Conservation (phyloP, 1,140 invertebrate species). For the Drosophila quadrilineata region DNA sequence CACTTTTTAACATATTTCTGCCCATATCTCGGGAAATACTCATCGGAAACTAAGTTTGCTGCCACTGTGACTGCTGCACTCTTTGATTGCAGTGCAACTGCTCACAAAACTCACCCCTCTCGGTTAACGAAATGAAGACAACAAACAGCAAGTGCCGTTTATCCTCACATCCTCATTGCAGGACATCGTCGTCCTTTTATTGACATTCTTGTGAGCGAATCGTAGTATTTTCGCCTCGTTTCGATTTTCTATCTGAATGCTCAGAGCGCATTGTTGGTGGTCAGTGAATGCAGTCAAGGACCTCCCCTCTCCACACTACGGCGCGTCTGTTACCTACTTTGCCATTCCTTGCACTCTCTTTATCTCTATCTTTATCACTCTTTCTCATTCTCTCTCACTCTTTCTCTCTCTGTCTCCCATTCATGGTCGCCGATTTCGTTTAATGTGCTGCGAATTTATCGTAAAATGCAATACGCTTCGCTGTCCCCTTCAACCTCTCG, state of each 20-base stretch:
- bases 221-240: conserved; percentile 31
- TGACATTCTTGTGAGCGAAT: conserved; percentile 54
- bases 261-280: conserved; percentile 60
- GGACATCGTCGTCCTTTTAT: conserved; percentile 33
- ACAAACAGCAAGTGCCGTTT: conserved; percentile 50
- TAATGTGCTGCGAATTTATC: conserved; percentile 70
- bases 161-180: conserved; percentile 53
- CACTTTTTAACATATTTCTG: too few species aligned
- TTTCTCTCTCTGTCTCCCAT: not conserved
- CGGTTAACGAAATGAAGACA: conserved; percentile 58
- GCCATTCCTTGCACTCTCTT: too few species aligned
- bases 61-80: conserved; percentile 16
- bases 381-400: not conserved
- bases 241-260: conserved; percentile 69
- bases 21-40: too few species aligned
- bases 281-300: conserved; percentile 31
- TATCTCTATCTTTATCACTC: too few species aligned
- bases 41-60: not conserved
- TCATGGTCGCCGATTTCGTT: conserved; percentile 32
- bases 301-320: not conserved
- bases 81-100: not conserved
- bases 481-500: not conserved
- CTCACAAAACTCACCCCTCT: conserved; percentile 24
- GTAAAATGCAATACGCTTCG: conserved; percentile 60
- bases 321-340: too few species aligned